These are phyloP conservation scores for Enteromius fasciolatus DNA, from an alignment of 2,797 vertebrate genomes.

Conservation along the genomic window DNA sequence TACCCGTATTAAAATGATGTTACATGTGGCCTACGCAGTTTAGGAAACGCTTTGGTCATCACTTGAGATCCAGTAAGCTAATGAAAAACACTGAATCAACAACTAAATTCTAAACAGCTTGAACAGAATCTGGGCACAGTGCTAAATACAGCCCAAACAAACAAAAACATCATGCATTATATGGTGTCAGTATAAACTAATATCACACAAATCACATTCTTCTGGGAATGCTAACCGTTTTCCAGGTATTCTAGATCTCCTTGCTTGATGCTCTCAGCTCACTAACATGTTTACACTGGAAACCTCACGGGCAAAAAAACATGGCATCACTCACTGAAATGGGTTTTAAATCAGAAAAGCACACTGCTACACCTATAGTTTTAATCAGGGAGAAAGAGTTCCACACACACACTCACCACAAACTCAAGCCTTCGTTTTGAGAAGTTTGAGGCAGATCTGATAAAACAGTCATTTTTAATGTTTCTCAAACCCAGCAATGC, in stretches of 20 bases:
- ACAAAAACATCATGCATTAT: background rate
- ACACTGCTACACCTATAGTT: background rate
- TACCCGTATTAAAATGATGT: no score
- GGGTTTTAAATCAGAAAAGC: conserved; percentile 12
- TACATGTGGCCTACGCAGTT: background rate
- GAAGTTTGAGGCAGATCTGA: conserved; percentile 20
- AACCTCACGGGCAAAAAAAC: conserved; percentile 21
- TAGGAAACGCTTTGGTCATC: background rate
- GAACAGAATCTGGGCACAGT: background rate
- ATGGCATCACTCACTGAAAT: conserved; percentile 43
- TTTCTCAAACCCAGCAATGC: conserved; percentile 5
- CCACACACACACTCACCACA: background rate
- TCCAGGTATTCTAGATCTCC: conserved; percentile 3
- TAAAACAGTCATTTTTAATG: conserved; percentile 14
- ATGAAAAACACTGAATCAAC: background rate
- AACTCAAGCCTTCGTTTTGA: background rate
- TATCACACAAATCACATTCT: background rate
- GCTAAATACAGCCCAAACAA: background rate
- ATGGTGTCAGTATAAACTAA: background rate
- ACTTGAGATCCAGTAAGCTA: background rate
- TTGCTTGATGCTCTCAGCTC: conserved; percentile 17
- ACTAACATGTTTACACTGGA: conserved; percentile 38
- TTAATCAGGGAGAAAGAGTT: conserved; percentile 29
- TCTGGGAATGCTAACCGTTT: conserved; percentile 5
- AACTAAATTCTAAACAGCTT: background rate